These are phyloP conservation scores for Amblyjoppa proteus DNA, from an alignment of 2,888 invertebrate genomes.

Conservation along the genomic window DNA sequence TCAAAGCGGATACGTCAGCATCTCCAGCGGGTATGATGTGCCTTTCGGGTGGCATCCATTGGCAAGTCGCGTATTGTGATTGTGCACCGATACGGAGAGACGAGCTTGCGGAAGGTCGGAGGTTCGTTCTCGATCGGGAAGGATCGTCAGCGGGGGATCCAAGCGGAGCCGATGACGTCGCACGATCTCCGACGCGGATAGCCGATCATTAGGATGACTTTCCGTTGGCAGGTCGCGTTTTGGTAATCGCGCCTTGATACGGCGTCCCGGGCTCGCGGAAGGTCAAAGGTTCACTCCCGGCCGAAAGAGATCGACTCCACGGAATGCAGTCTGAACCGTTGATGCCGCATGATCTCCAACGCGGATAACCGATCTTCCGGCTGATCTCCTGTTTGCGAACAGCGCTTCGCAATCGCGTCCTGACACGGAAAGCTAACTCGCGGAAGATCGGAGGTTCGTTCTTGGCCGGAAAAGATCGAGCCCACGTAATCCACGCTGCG, in stretches of 20 bases:
- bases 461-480: neutral
- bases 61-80: neutral
- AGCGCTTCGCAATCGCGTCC: neutral
- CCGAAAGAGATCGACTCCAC: neutral
- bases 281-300: conserved; percentile 29
- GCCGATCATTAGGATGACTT: neutral
- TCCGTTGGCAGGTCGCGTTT: neutral
- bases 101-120: conserved; percentile 18
- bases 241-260: neutral
- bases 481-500: neutral
- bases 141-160: neutral
- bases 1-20: neutral
- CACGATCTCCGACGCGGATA: neutral
- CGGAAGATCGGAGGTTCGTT: conserved; percentile 15
- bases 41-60: neutral
- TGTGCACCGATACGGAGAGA: neutral
- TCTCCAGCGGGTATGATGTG: conserved; percentile 9
- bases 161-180: neutral
- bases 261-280: neutral
- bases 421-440: neutral
- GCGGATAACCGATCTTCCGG: neutral
- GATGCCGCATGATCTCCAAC: conserved; percentile 7
- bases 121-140: neutral
- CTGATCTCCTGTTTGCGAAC: too few species aligned
- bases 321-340: neutral